Percentiles rank a stretch among this genome's conserved stretches.
Conservation (phyloP, 2,888 invertebrate genomes). For the Ryuthela nishihirai region DNA sequence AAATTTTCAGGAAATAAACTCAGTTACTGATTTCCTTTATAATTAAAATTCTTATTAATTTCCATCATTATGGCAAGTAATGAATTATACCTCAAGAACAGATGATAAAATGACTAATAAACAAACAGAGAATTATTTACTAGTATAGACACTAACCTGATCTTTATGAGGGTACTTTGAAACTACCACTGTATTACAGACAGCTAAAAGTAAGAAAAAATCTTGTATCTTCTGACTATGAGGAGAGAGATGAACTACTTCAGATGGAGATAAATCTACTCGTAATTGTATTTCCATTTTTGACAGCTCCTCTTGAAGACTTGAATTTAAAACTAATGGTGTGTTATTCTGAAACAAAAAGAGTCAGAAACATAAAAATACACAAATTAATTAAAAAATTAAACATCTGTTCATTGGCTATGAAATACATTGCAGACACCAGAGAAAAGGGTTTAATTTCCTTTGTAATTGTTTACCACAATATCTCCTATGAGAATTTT, state of each 20-base stretch:
- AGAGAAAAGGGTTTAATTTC: no score
- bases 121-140: constrained; percentile 8
- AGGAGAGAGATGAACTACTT: constrained; percentile 22
- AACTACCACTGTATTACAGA: constrained; percentile 96
- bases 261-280: constrained; percentile 15
- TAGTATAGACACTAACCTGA: constrained; percentile 61
- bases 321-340: constrained; percentile 55
- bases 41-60: no score
- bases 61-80: no score
- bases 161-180: constrained; percentile 75
- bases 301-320: constrained; percentile 57
- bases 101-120: neutral
- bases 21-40: no score
- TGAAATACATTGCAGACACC: no score
- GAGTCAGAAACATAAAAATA: no score
- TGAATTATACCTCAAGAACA: neutral
- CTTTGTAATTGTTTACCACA: no score
- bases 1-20: no score
- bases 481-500: no score
- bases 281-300: constrained; percentile 41
- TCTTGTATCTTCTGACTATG: constrained; percentile 75
- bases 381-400: no score
- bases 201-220: constrained; percentile 83
- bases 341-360: no score
- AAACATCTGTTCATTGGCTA: no score